Conservation (phyloP, 2,888 invertebrate species). For the Tetranychus piercei region DNA sequence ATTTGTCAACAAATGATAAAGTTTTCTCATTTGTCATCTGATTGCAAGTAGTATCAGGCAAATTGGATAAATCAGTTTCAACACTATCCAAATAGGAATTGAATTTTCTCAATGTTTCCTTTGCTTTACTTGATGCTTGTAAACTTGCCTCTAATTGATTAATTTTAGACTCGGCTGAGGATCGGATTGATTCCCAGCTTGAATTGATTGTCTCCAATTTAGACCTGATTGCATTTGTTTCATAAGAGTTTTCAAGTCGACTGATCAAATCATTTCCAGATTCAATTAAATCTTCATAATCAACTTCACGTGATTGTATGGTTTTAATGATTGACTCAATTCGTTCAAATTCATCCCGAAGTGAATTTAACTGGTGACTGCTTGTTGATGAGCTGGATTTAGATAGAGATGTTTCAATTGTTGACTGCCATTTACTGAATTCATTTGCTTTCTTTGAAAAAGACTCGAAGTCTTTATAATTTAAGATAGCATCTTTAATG, state of each 20-base stretch:
- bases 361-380: not conserved
- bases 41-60: not conserved
- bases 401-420: not conserved
- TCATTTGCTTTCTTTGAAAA: not conserved
- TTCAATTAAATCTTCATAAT: conserved; percentile 4
- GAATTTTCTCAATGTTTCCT: not conserved
- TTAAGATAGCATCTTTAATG: not conserved
- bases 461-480: not conserved
- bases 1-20: not conserved
- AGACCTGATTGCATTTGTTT: not conserved
- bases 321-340: not conserved
- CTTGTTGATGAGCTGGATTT: not conserved
- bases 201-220: not conserved
- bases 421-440: not conserved
- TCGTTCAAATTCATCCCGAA: not conserved
- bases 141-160: not conserved
- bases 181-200: not conserved
- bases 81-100: not conserved
- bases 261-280: not conserved
- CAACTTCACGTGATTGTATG: not conserved
- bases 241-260: not conserved
- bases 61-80: conserved; percentile 2
- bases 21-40: not conserved
- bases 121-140: not conserved
- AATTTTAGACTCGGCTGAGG: not conserved